Evolutionary conservation across 1,140 invertebrate species (phyloP), one percentile per base, ranked within the genome.

Genomic region (Oryctes rhinoceros): DNA sequence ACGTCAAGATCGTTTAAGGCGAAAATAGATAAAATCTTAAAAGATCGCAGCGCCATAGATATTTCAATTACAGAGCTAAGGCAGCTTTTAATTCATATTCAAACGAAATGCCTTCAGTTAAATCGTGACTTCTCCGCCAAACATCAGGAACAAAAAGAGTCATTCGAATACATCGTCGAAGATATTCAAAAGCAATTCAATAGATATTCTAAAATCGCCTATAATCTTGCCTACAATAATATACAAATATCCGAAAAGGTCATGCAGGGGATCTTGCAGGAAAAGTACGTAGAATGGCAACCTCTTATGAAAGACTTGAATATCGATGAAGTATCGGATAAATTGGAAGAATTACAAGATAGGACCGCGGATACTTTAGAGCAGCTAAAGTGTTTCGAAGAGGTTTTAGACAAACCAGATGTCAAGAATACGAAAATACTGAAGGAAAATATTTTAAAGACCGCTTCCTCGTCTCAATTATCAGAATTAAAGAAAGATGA

Each of bases 121-220:
- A 65, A 74, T 39, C 79, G 79, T 39, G 78, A 78, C 49, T 37
- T 18, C 35, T 59, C 39, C 35, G 2, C 39, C 65, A 71, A 78
- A 37, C 74, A 79, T 67, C 49, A 65, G n/a, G 81, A 84, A 20
- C 82, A 83, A 71, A 83, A 82, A 78, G 65, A 79, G 74, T 62
- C 81, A 11, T 39, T 84, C 4, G 82, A 84, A 76, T 65, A 79
- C 18, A 82, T 84, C 10, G 76, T 78, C 62, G 81, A 83, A 35
- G 83, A 84, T 67, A 83, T 84, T 71, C 67, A 80, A 10, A 84
- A 83, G 59, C 83, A 84, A 81, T 83, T 82, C 37, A 71, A 77
- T 75, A 80, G 81, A 74, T 62, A 81, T 49, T 82, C 83, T 3
- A 83, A 82, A 76, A 81, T 82, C 67, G 76, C 81, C 10, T 81